Conservation (phyloP, 2,797 vertebrate genomes). For the Parambassis ranga region DNA sequence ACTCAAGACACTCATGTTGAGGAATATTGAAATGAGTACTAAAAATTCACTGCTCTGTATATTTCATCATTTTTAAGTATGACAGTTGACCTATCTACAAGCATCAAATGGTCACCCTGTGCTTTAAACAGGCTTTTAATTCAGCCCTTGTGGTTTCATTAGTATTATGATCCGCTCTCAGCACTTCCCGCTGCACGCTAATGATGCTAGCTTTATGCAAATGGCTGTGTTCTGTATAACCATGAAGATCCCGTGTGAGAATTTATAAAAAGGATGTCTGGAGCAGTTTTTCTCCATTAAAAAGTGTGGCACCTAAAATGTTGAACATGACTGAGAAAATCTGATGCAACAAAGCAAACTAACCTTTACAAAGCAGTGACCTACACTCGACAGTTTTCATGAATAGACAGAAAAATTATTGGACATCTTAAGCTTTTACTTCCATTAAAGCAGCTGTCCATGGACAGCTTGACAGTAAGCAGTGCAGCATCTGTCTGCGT, state of each 20-base stretch:
- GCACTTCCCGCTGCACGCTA: slow-evolving; percentile 13
- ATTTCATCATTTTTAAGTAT: slow-evolving; percentile 10
- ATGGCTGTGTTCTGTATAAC: slow-evolving; percentile 24
- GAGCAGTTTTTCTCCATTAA: background rate
- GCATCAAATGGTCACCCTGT: slow-evolving; percentile 1
- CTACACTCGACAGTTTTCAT: too few relatives aligned
- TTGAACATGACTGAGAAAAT: background rate
- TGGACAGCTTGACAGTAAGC: background rate
- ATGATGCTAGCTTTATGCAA: slow-evolving; percentile 42
- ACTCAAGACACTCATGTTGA: background rate
- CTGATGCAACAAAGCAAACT: background rate
- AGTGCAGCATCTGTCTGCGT: background rate
- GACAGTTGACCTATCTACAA: slow-evolving; percentile 1
- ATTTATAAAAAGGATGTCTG: slow-evolving; percentile 9
- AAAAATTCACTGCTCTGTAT: background rate
- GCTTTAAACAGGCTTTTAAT: slow-evolving; percentile 36
- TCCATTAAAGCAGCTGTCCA: background rate
- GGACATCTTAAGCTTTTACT: background rate
- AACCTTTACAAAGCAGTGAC: too few relatives aligned
- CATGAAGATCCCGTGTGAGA: slow-evolving; percentile 7
- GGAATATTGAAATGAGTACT: background rate
- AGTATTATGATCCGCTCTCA: slow-evolving; percentile 25
- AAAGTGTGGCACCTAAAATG: background rate
- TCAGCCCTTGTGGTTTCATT: slow-evolving; percentile 42
- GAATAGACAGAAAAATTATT: too few relatives aligned